Conservation (phyloP, 2,797 vertebrate species). For the Perodicticus potto region DNA sequence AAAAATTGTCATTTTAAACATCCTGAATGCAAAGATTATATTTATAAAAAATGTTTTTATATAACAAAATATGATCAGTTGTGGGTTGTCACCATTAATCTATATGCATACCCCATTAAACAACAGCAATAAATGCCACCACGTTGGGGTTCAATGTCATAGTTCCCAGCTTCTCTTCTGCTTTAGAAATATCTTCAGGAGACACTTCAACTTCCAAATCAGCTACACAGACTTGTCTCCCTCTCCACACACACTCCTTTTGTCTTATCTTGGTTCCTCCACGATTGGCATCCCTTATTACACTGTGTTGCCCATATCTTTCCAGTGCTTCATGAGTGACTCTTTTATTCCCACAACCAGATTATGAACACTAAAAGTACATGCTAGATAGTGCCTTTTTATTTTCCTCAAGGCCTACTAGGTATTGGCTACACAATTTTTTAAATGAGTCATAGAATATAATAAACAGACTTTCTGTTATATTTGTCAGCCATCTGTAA, state of each 20-base stretch:
- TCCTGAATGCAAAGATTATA: too few relatives aligned
- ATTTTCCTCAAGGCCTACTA: not conserved
- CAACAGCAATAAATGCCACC: not conserved
- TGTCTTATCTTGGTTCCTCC: not conserved
- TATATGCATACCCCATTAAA: not conserved
- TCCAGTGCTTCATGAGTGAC: not conserved
- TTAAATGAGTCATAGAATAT: not conserved
- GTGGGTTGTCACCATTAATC: not conserved
- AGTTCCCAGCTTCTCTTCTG: not conserved
- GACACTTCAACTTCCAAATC: not conserved
- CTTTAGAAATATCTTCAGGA: not conserved
- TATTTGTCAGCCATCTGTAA: not conserved
- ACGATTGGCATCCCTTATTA: too few relatives aligned
- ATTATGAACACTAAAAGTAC: not conserved
- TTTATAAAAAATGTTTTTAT: not conserved
- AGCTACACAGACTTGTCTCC: not conserved
- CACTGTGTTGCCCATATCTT: not conserved
- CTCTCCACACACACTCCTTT: not conserved
- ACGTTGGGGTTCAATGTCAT: not conserved
- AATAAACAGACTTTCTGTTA: not conserved
- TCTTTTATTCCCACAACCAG: not conserved
- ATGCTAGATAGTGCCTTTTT: not conserved
- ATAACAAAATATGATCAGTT: not conserved
- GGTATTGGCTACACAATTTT: not conserved
- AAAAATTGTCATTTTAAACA: too few relatives aligned